These are phyloP conservation scores for Erpobdella octoculata DNA, from an alignment of 2,888 invertebrate species.

Conservation along the genomic window DNA sequence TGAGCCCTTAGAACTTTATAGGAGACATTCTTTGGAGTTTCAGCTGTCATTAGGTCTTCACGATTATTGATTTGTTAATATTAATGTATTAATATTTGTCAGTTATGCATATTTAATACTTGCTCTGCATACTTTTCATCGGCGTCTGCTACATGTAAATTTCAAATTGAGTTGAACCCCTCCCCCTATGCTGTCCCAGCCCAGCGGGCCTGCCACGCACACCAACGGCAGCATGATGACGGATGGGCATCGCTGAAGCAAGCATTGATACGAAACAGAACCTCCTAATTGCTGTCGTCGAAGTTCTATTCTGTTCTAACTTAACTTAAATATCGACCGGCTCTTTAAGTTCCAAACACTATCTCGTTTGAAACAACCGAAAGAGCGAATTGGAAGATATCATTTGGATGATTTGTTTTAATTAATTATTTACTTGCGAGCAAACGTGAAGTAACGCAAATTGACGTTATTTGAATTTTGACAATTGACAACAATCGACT, in stretches of 20 bases:
- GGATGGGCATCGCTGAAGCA: not conserved
- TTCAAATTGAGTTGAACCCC: not conserved
- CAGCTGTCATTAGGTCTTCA: no score
- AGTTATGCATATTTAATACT: not conserved
- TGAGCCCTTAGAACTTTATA: no score
- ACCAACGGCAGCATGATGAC: not conserved
- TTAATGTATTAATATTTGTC: not conserved
- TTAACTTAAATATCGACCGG: no score
- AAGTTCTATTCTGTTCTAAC: not conserved
- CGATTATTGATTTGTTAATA: no score
- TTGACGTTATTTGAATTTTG: not conserved
- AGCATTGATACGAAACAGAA: conserved; percentile 1
- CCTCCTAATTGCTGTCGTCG: conserved; percentile 1
- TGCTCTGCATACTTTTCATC: conserved; percentile 13
- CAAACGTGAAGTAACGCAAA: not conserved
- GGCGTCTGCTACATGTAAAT: not conserved
- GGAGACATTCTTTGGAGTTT: no score
- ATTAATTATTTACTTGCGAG: not conserved
- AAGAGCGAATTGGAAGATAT: not conserved
- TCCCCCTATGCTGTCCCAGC: not conserved
- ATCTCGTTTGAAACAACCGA: no score
- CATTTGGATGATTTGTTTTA: no score
- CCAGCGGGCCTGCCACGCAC: not conserved
- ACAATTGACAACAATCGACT: no score
- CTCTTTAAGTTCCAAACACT: no score